These are phyloP conservation scores for Drosophila hawaiiensis DNA, from an alignment of 2,888 invertebrate genomes.

Conservation along the genomic window DNA sequence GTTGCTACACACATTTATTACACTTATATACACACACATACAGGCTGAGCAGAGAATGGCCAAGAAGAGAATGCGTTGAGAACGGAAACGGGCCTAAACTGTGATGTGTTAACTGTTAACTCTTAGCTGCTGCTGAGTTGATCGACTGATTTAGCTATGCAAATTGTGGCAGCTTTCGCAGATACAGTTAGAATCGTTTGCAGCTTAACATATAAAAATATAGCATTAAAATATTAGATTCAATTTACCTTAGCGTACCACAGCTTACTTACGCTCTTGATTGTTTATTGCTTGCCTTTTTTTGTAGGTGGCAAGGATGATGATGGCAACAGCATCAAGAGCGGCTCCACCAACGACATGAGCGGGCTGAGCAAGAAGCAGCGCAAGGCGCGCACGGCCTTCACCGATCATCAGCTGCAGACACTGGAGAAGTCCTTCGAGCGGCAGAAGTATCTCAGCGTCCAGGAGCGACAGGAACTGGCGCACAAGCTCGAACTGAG, in stretches of 20 bases:
- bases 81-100: constrained; percentile 72
- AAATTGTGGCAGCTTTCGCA: constrained; percentile 11
- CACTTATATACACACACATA: constrained; percentile 5
- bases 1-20: constrained; percentile 61
- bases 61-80: constrained; percentile 23
- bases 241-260: not conserved
- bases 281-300: not conserved
- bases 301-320: constrained; percentile 92
- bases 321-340: constrained; percentile 87
- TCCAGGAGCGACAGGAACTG: constrained; percentile 99
- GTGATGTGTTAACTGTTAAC: constrained; percentile 19
- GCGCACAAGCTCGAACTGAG: constrained; percentile 97
- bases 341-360: constrained; percentile 85
- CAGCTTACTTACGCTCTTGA: not conserved
- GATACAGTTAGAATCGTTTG: not conserved
- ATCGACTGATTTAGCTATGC: not conserved
- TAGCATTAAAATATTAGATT: constrained; percentile 11
- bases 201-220: not conserved
- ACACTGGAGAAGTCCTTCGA: constrained; percentile 98
- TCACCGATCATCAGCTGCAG: constrained; percentile 99
- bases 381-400: constrained; percentile 98
- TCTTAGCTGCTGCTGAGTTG: not conserved
- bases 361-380: constrained; percentile 94
- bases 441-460: constrained; percentile 97
- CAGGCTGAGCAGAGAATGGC: not conserved